Conservation (phyloP, 2,797 vertebrate species). For the Sebastes ruberrimus region DNA sequence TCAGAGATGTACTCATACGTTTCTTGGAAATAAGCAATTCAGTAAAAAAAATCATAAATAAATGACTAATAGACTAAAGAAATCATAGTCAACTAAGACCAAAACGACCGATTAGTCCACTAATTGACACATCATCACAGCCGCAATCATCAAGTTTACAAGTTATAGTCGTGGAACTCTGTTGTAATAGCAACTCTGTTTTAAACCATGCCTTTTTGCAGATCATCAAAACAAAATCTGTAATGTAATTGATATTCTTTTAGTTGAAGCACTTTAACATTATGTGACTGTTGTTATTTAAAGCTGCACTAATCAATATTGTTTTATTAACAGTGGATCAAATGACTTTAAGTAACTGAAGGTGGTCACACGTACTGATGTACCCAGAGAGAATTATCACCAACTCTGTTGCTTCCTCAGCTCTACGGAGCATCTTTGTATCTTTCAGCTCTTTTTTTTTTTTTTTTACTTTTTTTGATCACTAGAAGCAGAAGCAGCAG, state of each 20-base stretch:
- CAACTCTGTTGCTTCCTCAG: background rate
- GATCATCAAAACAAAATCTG: background rate
- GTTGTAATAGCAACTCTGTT: background rate
- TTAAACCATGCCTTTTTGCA: background rate
- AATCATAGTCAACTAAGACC: no score
- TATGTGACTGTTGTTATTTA: background rate
- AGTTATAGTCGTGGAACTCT: background rate
- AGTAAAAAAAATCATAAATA: no score
- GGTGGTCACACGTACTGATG: background rate
- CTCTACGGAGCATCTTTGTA: background rate
- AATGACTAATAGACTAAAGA: no score
- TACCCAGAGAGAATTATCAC: background rate
- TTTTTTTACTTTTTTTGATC: background rate
- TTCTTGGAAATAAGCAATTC: no score
- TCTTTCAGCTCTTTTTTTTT: background rate
- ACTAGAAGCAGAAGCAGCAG: background rate
- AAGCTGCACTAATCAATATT: background rate
- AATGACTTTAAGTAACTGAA: background rate
- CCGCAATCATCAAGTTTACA: background rate
- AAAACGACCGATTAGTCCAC: no score
- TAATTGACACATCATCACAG: background rate
- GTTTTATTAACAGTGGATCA: background rate
- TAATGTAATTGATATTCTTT: background rate
- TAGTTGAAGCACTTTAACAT: background rate
- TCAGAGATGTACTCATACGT: no score